These are phyloP conservation scores for Zaprionus africanus DNA, from an alignment of 1,140 invertebrate species.

Conservation along the genomic window DNA sequence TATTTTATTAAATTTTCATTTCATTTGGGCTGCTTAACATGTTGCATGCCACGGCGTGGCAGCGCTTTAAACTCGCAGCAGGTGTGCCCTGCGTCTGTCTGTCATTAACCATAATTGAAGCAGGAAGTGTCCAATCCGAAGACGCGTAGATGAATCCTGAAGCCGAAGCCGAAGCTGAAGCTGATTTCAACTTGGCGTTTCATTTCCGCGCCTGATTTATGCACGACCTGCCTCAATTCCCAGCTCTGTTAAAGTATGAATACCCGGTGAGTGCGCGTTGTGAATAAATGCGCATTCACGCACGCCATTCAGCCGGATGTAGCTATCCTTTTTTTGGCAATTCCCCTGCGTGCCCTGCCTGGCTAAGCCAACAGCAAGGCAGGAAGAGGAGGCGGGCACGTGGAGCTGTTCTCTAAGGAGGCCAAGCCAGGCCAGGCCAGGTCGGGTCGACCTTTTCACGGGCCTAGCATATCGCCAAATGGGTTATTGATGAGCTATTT, in stretches of 20 bases:
- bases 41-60: conserved; percentile 59
- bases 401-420: conserved; percentile 31
- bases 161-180: conserved; percentile 32
- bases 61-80: conserved; percentile 26
- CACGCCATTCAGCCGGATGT: conserved; percentile 23
- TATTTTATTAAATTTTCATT: conserved; percentile 83
- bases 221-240: conserved; percentile 33
- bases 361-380: conserved; percentile 15
- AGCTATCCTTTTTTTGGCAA: conserved; percentile 19
- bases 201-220: conserved; percentile 45
- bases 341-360: background rate
- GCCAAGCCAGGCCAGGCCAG: conserved; percentile 57
- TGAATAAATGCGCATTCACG: conserved; percentile 34
- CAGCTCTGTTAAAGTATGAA: conserved; percentile 49
- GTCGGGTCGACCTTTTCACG: conserved; percentile 45
- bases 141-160: background rate
- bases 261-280: background rate
- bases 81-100: conserved; percentile 12
- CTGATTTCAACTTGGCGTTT: conserved; percentile 64
- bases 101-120: conserved; percentile 75
- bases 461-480: conserved; percentile 66
- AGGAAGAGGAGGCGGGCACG: too few relatives aligned
- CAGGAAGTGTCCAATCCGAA: conserved; percentile 14
- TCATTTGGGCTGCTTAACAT: conserved; percentile 77
- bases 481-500: conserved; percentile 82